phyloP scores from a whole-genome alignment of 2,113 vertebrate genomes.

The Centropristis striata region DNA sequence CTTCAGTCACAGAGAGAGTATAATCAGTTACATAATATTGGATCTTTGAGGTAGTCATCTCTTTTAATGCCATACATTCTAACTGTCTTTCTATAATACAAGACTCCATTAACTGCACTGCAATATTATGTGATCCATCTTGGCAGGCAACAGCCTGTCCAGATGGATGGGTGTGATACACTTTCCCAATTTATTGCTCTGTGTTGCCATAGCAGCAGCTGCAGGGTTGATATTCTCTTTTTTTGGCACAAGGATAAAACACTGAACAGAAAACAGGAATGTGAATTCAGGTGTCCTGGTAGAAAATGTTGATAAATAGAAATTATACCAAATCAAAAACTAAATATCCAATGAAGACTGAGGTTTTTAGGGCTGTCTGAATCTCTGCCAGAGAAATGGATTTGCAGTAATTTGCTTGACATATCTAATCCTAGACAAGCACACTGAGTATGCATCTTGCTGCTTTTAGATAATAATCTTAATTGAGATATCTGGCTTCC shows the following conservation, averaged over 20 bases:
- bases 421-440: conserved; percentile 44
- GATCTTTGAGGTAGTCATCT: conserved; percentile 27
- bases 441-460: conserved; percentile 37
- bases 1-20: conserved; percentile 21
- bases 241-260: conserved; percentile 7
- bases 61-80: conserved; percentile 34
- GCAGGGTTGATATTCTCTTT: conserved; percentile 50
- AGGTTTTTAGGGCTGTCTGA: conserved; percentile 8
- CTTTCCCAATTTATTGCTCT: conserved; percentile 58
- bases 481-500: conserved; percentile 55
- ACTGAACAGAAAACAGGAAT: conserved; percentile 6
- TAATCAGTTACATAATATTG: conserved; percentile 47
- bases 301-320: background rate
- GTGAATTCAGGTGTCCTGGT: background rate
- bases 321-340: background rate
- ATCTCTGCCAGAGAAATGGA: conserved; percentile 42
- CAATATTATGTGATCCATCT: conserved; percentile 56
- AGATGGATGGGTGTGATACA: conserved; percentile 68
- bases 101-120: conserved; percentile 46
- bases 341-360: background rate
- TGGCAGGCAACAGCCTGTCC: conserved; percentile 53
- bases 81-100: conserved; percentile 43
- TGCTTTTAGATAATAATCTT: conserved; percentile 68
- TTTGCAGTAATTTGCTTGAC: conserved; percentile 46
- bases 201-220: conserved; percentile 78